phyloP scores from a whole-genome alignment of 2,797 vertebrate genomes.

The Tinamus major region DNA sequence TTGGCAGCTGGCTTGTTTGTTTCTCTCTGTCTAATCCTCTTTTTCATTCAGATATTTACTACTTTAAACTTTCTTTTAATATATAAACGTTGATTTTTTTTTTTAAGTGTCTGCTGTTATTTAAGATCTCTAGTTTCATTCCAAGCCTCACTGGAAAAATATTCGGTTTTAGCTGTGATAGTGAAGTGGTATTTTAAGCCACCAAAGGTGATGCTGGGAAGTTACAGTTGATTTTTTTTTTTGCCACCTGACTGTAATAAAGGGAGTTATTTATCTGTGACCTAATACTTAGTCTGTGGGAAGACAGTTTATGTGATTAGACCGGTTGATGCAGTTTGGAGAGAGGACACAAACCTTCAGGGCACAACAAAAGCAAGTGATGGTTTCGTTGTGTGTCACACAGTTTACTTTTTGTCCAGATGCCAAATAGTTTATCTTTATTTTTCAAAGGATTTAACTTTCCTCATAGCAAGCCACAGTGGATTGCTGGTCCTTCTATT shows the following conservation, averaged over 20 bases:
- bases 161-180: background rate
- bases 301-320: background rate
- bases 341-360: background rate
- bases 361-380: too few species aligned
- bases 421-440: background rate
- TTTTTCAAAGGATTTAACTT: background rate
- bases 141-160: background rate
- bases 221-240: background rate
- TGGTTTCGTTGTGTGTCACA: rapidly evolving
- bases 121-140: background rate
- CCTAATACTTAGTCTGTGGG: background rate
- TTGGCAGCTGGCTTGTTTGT: background rate
- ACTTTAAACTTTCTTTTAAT: too few species aligned
- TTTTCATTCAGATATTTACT: background rate
- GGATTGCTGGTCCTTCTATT: background rate
- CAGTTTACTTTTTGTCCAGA: background rate
- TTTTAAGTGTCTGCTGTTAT: rapidly evolving
- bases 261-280: background rate
- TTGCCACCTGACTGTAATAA: background rate
- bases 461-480: rapidly evolving
- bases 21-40: background rate
- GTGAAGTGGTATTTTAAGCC: background rate
- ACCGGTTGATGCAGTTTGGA: background rate
- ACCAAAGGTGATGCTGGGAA: background rate
- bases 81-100: background rate